Evolutionary conservation across 2,113 vertebrate species (phyloP).

Genomic region (Corythoichthys haematopterus): DNA sequence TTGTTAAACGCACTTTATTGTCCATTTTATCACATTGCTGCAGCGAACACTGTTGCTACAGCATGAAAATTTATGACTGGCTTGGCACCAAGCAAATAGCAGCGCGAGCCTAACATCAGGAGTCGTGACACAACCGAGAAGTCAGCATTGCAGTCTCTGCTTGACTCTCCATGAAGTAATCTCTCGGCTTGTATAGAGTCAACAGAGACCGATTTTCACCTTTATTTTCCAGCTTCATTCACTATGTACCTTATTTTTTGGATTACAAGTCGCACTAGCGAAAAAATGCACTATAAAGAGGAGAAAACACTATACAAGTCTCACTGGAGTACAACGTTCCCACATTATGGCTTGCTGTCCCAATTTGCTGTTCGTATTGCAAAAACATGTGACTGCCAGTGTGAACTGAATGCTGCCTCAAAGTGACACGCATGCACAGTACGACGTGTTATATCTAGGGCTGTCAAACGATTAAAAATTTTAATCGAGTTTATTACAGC

Average conservation of each 20-base stretch:
- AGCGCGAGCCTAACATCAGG: slow-evolving; percentile 20
- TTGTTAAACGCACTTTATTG: slow-evolving; percentile 57
- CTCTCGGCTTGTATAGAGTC: slow-evolving; percentile 8
- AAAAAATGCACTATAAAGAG: no score
- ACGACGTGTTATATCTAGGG: no score
- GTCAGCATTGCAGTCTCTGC: not conserved
- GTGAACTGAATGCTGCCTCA: no score
- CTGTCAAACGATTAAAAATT: no score
- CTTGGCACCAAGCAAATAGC: slow-evolving; percentile 46
- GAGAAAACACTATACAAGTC: no score
- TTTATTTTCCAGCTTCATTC: slow-evolving; percentile 11
- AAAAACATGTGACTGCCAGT: no score
- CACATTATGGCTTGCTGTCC: no score
- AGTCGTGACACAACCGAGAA: slow-evolving; percentile 1
- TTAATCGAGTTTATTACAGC: no score
- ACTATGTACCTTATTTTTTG: not conserved
- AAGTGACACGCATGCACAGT: no score
- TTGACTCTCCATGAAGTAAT: slow-evolving; percentile 2
- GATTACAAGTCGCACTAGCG: no score
- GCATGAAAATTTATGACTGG: slow-evolving; percentile 58
- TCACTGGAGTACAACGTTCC: no score
- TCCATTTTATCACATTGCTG: slow-evolving; percentile 36
- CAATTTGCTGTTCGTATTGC: no score
- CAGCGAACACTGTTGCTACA: slow-evolving; percentile 29
- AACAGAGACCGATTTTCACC: slow-evolving; percentile 20